Conservation (phyloP, 2,888 invertebrate species). For the Gymnosoma rotundatum region DNA sequence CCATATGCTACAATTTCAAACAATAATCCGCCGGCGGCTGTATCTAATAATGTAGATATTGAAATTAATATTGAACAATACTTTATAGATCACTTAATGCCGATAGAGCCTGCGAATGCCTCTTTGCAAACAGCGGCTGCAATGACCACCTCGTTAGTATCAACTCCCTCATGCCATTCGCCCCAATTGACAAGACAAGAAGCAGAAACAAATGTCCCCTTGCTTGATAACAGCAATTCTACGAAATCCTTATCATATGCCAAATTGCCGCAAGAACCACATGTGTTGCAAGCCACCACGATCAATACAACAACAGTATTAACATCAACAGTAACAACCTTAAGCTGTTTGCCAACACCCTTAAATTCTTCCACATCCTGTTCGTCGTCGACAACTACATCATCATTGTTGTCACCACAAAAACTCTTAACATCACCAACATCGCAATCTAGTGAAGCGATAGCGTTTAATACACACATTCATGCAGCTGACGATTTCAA, state of each 20-base stretch:
- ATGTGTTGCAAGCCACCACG: slow-evolving; percentile 39
- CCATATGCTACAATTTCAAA: slow-evolving; percentile 38
- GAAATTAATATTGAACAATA: slow-evolving; percentile 80
- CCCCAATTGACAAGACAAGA: slow-evolving; percentile 8
- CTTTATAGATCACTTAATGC: slow-evolving; percentile 80
- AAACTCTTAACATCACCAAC: slow-evolving; percentile 54
- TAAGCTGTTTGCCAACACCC: slow-evolving; percentile 50
- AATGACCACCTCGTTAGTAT: slow-evolving; percentile 38
- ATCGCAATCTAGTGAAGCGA: slow-evolving; percentile 5
- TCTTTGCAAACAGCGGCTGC: slow-evolving; percentile 59
- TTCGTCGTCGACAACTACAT: slow-evolving; percentile 42
- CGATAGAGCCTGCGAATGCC: slow-evolving; percentile 74
- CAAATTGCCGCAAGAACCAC: slow-evolving; percentile 39
- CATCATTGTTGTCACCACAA: slow-evolving; percentile 55
- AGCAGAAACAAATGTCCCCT: slow-evolving; percentile 26
- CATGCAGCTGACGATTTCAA: slow-evolving; percentile 49
- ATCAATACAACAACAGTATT: not conserved
- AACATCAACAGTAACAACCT: slow-evolving; percentile 4
- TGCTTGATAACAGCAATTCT: slow-evolving; percentile 54
- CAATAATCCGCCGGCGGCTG: slow-evolving; percentile 71
- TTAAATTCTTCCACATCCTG: slow-evolving; percentile 50
- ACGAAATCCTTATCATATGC: slow-evolving; percentile 53
- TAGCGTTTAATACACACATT: slow-evolving; percentile 35
- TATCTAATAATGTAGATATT: slow-evolving; percentile 79
- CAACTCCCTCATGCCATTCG: slow-evolving; percentile 17